phyloP scores from a whole-genome alignment of 2,888 invertebrate species.

The Coleophora flavipennella region DNA sequence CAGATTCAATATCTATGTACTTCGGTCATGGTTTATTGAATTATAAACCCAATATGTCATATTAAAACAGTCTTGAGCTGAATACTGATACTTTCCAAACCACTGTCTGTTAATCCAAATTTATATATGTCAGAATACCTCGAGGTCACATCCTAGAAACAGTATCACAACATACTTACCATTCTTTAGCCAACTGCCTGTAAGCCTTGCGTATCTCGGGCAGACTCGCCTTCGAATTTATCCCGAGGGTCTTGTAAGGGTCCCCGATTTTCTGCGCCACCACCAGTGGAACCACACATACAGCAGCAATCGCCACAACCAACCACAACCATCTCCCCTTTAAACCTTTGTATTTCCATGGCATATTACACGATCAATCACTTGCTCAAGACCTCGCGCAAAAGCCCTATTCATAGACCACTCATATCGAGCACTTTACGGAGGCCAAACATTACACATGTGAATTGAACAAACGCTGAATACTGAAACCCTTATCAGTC shows the following conservation, averaged over 20 bases:
- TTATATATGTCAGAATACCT: too few relatives aligned
- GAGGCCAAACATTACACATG: slow-evolving; percentile 32
- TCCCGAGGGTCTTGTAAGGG: slow-evolving; percentile 88
- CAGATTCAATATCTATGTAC: too few relatives aligned
- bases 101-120: too few relatives aligned
- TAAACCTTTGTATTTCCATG: slow-evolving; percentile 55
- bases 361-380: slow-evolving; percentile 48
- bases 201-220: slow-evolving; percentile 92
- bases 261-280: slow-evolving; percentile 75
- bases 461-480: slow-evolving; percentile 30
- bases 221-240: slow-evolving; percentile 80
- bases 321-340: slow-evolving; percentile 50
- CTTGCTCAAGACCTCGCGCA: slow-evolving; percentile 23
- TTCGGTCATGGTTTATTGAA: too few relatives aligned
- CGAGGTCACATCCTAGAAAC: too few relatives aligned
- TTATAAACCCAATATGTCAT: too few relatives aligned
- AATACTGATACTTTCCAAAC: too few relatives aligned
- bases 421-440: slow-evolving; percentile 31
- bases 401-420: slow-evolving; percentile 31
- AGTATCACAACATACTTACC: slow-evolving; percentile 68
- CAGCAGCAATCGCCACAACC: slow-evolving; percentile 30
- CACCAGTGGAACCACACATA: slow-evolving; percentile 24
- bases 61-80: too few relatives aligned
- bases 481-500: slow-evolving; percentile 53
- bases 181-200: slow-evolving; percentile 91